Base-by-base conservation (phyloP, 2,888 invertebrate genomes). In the Caradrina clavipalpis region DNA sequence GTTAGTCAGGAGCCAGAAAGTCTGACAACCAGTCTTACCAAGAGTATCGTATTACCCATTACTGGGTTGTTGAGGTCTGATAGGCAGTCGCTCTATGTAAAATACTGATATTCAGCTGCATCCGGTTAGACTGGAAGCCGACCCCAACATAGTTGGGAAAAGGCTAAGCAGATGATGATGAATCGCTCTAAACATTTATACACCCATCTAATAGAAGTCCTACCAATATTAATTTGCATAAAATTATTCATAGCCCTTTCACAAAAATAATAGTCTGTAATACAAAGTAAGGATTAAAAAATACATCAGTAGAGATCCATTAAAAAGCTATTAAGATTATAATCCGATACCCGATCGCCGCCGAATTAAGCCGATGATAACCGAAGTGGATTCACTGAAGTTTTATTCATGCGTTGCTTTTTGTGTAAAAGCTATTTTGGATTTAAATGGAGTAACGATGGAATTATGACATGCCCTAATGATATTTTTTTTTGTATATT, bases 271-370 rank as follows among this genome's bases (percentile, higher is more conserved):
- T 58, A 59, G 50, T 58, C n/a, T 22, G 5, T 49, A 49, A 8
- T 15, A 57, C 31, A 78, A 78, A 63, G 58, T 31, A 49, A 31
- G 5, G 76, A 13, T 10, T 53, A 58, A 77, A 74, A 74, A 77
- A 74, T 61, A 74, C 54, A 71, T 21, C n/a, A n/a, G n/a, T n/a
- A n/a, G n/a, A 26, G 53, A 13, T 78, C 62, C 78, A 76, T 76
- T 76, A 78, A 73, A 76, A 78, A 62, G 62, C 73, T 59, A 73
- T 76, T 76, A 76, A 42, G 53, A 58, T 22, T 22, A 55, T 73
- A 67, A 76, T 57, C 65, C 59, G 62, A 78, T 62, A 55, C 39
- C 68, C 78, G 73, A 73, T 66, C 56, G 59, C 31, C 26, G 56
- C 21, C 73, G 65, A 56, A 64, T 49, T 74, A 73, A 75, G 51